Conservation (phyloP, 2,113 vertebrate species). For the Scartelaos histophorus region DNA sequence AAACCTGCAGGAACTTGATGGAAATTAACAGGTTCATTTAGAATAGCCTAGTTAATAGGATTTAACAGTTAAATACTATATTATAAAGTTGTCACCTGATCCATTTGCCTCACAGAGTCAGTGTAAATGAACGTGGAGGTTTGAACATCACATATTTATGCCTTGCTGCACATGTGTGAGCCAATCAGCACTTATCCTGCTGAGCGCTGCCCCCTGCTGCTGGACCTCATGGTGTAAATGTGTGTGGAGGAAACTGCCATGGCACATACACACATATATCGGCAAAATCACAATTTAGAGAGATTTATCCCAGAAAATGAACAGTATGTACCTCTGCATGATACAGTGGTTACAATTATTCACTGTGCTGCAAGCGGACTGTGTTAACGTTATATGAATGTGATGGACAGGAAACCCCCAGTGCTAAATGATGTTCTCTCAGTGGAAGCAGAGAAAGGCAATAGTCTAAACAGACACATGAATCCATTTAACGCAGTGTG, state of each 20-base stretch:
- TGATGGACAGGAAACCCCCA: neutral
- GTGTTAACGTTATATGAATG: neutral
- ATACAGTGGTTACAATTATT: neutral
- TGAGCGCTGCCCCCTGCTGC: conserved; percentile 8
- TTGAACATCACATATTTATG: conserved; percentile 13
- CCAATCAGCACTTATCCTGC: conserved; percentile 18
- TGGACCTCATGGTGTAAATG: conserved; percentile 4
- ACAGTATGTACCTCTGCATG: neutral
- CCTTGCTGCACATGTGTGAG: conserved; percentile 7
- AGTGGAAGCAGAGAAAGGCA: neutral
- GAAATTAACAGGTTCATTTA: too few relatives aligned
- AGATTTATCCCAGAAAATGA: neutral
- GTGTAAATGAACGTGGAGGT: conserved; percentile 1
- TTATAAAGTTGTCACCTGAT: neutral
- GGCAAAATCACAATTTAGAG: conserved; percentile 1
- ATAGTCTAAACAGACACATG: neutral
- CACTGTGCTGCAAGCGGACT: neutral
- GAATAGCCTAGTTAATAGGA: neutral
- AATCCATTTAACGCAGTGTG: neutral
- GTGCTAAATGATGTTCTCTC: neutral
- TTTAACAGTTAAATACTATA: neutral
- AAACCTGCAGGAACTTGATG: neutral
- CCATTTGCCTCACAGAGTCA: neutral
- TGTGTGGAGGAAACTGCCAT: conserved; percentile 10
- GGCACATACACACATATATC: neutral